phyloP scores from a whole-genome alignment of 2,888 invertebrate species.

The Thymelicus lineola region DNA sequence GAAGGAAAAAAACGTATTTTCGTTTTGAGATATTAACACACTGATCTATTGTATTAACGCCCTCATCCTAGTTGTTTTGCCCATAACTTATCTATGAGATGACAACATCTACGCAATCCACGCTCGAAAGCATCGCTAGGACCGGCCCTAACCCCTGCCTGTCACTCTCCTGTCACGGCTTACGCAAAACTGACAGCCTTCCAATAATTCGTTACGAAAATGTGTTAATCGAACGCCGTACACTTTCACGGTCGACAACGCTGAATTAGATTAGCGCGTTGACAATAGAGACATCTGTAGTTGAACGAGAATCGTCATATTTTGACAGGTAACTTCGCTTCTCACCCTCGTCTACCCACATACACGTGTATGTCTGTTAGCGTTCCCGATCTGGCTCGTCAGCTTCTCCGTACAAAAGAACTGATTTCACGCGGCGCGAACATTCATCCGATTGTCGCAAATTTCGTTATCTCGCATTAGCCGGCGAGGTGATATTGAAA shows the following conservation, averaged over 20 bases:
- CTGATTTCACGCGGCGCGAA: conserved; percentile 84
- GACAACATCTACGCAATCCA: conserved; percentile 56
- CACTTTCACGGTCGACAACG: conserved; percentile 80
- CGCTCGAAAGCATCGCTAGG: conserved; percentile 43
- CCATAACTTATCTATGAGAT: conserved; percentile 39
- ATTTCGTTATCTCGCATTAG: conserved; percentile 82
- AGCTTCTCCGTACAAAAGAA: conserved; percentile 71
- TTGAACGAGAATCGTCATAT: conserved; percentile 79
- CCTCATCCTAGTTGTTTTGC: background rate
- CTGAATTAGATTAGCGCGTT: conserved; percentile 80
- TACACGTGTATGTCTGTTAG: conserved; percentile 76
- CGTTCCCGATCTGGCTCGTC: conserved; percentile 54
- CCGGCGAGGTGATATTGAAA: conserved; percentile 79
- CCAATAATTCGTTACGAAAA: conserved; percentile 83
- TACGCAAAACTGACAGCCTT: conserved; percentile 83
- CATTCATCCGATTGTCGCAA: conserved; percentile 82
- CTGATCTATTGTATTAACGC: too few relatives aligned
- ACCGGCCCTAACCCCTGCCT: conserved; percentile 56
- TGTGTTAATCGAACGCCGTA: conserved; percentile 78
- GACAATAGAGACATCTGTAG: conserved; percentile 83
- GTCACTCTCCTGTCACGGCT: conserved; percentile 84
- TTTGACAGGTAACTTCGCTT: conserved; percentile 81
- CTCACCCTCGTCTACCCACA: conserved; percentile 79
- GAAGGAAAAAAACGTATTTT: too few relatives aligned
- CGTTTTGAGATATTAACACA: too few relatives aligned